phyloP scores from a whole-genome alignment of 2,888 invertebrate species.

The Apeira syringaria region DNA sequence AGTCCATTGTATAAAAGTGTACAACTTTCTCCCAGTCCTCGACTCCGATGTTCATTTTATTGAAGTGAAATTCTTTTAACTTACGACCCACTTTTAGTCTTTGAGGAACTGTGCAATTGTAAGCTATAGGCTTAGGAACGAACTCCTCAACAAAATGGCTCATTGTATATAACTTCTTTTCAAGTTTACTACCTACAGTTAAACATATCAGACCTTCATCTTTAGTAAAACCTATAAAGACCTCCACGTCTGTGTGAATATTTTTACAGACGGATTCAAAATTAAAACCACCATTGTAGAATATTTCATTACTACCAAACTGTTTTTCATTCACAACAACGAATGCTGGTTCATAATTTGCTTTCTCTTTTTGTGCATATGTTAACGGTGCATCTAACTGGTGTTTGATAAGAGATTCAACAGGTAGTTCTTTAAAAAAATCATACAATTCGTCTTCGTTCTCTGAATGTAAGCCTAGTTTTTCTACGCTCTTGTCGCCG shows the following conservation, averaged over 20 bases:
- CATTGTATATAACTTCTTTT: conserved; percentile 16
- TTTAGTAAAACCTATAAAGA: conserved; percentile 62
- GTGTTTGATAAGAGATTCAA: conserved; percentile 27
- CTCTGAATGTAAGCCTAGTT: conserved; percentile 42
- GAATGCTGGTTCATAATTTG: conserved; percentile 26
- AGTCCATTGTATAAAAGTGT: conserved; percentile 29
- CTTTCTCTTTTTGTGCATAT: conserved; percentile 29
- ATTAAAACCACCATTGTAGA: conserved; percentile 42
- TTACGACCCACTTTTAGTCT: conserved; percentile 36
- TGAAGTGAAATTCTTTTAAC: conserved; percentile 39
- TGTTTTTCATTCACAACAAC: conserved; percentile 43
- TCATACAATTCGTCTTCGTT: conserved; percentile 38
- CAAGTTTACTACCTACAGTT: conserved; percentile 5
- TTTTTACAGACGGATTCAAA: conserved; percentile 64
- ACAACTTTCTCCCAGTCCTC: conserved; percentile 35
- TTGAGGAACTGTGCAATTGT: conserved; percentile 26
- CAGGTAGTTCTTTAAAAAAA: conserved; percentile 41
- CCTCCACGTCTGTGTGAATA: conserved; percentile 80
- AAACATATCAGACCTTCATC: conserved; percentile 20
- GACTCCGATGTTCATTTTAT: conserved; percentile 23
- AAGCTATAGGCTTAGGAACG: conserved; percentile 31
- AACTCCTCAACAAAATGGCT: conserved; percentile 24
- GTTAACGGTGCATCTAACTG: conserved; percentile 28
- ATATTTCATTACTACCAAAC: conserved; percentile 45
- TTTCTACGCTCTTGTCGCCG: too few relatives aligned